Percentiles rank a stretch among this genome's conserved stretches.
These are phyloP conservation scores for Drosophila mauritiana DNA, from an alignment of 1,140 invertebrate species.

Conservation along the genomic window DNA sequence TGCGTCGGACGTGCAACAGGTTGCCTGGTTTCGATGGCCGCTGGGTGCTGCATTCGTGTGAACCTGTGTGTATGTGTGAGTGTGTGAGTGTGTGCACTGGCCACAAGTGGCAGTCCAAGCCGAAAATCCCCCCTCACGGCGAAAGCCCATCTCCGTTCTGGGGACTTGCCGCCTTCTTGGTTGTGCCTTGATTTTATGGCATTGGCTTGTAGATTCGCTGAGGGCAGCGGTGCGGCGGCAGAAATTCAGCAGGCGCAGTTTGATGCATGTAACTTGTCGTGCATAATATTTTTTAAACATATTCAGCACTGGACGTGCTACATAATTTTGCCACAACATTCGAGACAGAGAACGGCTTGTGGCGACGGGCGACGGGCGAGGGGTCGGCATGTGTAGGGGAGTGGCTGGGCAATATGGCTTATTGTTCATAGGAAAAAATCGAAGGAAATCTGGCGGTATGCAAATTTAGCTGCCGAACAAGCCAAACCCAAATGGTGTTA, in stretches of 20 bases:
- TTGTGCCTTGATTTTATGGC: constrained; percentile 68
- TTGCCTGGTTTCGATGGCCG: constrained; percentile 49
- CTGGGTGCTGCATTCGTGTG: constrained; percentile 11
- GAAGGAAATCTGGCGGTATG: constrained; percentile 47
- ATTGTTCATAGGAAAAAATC: constrained; percentile 41
- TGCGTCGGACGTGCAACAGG: constrained; percentile 60
- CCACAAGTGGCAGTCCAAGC: background rate
- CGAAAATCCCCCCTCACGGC: background rate
- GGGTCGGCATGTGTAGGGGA: constrained; percentile 35
- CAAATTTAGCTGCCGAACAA: constrained; percentile 41
- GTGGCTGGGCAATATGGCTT: constrained; percentile 45
- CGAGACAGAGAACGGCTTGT: constrained; percentile 23
- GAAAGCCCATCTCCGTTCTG: constrained; percentile 4
- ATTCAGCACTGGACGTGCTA: constrained; percentile 74
- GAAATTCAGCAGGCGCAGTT: constrained; percentile 49
- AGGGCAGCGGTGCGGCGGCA: constrained; percentile 13
- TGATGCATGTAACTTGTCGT: constrained; percentile 78
- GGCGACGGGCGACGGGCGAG: background rate
- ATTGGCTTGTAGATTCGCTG: constrained; percentile 61
- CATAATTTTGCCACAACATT: constrained; percentile 62
- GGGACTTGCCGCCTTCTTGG: constrained; percentile 52
- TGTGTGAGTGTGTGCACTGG: constrained; percentile 10
- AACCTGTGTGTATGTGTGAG: no score
- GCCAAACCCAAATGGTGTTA: constrained; percentile 49
- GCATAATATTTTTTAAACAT: constrained; percentile 72